Percentiles rank a stretch among this genome's conserved stretches.
Conservation (phyloP, 2,113 vertebrate species). For the Cariama cristata region DNA sequence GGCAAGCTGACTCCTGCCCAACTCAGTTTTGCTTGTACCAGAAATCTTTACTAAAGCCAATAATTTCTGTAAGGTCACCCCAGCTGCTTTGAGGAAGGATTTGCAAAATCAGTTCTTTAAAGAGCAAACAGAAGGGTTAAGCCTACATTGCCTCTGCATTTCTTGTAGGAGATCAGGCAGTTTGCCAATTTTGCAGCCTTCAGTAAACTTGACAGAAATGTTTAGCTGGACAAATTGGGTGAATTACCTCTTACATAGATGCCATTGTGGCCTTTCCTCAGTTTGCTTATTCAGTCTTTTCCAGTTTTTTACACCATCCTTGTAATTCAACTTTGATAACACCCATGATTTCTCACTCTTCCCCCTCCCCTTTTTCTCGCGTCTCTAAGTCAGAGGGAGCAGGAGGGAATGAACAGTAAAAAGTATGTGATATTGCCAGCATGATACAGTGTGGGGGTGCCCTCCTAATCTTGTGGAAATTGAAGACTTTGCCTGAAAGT, state of each 20-base stretch:
- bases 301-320: neutral
- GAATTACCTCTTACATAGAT: conserved; percentile 37
- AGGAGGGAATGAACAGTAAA: neutral
- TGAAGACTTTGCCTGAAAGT: neutral
- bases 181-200: neutral
- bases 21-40: neutral
- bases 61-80: neutral
- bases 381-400: neutral
- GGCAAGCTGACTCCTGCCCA: neutral
- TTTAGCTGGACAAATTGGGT: conserved; percentile 47
- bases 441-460: neutral
- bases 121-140: neutral
- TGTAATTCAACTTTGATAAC: neutral
- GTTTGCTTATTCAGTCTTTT: conserved; percentile 4
- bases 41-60: neutral
- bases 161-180: neutral
- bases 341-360: neutral
- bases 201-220: conserved; percentile 37
- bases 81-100: neutral
- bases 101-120: neutral
- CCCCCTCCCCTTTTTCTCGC: neutral
- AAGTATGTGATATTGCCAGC: neutral
- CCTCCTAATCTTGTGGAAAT: neutral
- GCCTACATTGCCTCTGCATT: accelerated
- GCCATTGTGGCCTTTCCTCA: neutral